Base-by-base conservation (phyloP, 2,797 vertebrate species). In the Anomalospiza imberbis region DNA sequence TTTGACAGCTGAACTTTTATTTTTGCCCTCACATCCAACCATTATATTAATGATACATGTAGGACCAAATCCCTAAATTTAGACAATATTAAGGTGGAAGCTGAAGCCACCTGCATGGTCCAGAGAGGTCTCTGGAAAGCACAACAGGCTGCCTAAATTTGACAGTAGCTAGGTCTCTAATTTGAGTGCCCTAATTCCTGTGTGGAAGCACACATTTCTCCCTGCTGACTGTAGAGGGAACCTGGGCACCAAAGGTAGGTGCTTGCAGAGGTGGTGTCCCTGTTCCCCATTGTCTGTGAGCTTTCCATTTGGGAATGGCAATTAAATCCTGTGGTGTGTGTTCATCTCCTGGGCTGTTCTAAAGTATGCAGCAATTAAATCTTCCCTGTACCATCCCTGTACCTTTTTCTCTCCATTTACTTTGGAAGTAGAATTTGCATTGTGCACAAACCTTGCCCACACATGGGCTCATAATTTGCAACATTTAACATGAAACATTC, bases 191-290 rank as follows among this genome's bases (percentile, higher is more conserved):
- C 29, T 63, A 31, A 65, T 50, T 60, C 32, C 55, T 53, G 12
- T 29, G 22, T 78, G 67, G 34, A 87, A 82, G 8, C 29, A 13
- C 81, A 85, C 55, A 79, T 9, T 87, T 93, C 86, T 92, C 67
- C 63, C 71, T 85, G 8, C 45, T 50, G 89, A 80, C 85, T 93
- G 67, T 50, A 88, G 94, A 89, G 78, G 94, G 91, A 96, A 94
- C 78, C 73, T 92, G 81, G 80, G 77, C 51, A 89, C 67, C 77
- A 91, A 93, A 86, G 66, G 80, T 40, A 73, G 14, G 10, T 66
- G 44, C n/a, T 54, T 51, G 55, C 55, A 87, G 74, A 73, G 63
- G 24, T 51, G 25, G 9, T 61, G 47, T 58, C 58, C 8, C 6
- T 45, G 16, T 22, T 94, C 62, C 78, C 67, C 60, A 24, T 19